Evolutionary conservation across 2,113 vertebrate species (phyloP), one percentile per base, ranked within the genome.

Genomic region (Halcyon malimbica): DNA sequence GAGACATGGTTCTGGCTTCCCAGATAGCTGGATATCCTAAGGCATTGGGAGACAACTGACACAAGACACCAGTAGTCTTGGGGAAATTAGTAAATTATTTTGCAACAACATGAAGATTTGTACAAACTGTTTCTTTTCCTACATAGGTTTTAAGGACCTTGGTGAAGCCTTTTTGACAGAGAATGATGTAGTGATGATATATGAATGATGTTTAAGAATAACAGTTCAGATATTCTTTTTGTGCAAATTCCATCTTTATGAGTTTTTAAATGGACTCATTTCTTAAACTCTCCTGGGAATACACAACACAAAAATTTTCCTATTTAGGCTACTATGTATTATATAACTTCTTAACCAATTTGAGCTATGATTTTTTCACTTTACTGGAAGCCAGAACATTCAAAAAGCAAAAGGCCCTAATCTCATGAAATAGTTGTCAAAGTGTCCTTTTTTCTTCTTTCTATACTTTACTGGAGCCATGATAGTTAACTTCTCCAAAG

Each of bases 171-270:
- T 70, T 84, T 63, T 28, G 17, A 74, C 74, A 78, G 20, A 57
- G 13, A 80, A 42, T 13, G 4, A 42, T 1, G 2, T 20, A 51
- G 15, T 14, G 13, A 48, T 48, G 35, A 48, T 7, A 9, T 10
- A 57, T 11, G 16, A 80, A 28, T 2, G 6, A 57, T 13, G 2
- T 13, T 84, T 24, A 53, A 77, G 85, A 83, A 16, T 35, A 15
- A 23, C 2, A 50, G 5, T 50, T 41, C 33, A 16, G 10, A 24
- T 83, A 37, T 29, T 64, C 37, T 51, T 18, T 83, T 37, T 25
- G 3, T n/a, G 10, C 1, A 0, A 21, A 33, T 57, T 8, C 3
- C 25, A 80, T 5, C 25, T n/a, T 70, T 46, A 26, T 50, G 71
- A 24, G 1, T 50, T 78, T 63, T 85, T 68, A 56, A 59, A 69